Percentiles rank a stretch among this genome's conserved stretches.
These are phyloP conservation scores for Podarcis cretensis DNA, from an alignment of 2,113 vertebrate species.

Conservation along the genomic window DNA sequence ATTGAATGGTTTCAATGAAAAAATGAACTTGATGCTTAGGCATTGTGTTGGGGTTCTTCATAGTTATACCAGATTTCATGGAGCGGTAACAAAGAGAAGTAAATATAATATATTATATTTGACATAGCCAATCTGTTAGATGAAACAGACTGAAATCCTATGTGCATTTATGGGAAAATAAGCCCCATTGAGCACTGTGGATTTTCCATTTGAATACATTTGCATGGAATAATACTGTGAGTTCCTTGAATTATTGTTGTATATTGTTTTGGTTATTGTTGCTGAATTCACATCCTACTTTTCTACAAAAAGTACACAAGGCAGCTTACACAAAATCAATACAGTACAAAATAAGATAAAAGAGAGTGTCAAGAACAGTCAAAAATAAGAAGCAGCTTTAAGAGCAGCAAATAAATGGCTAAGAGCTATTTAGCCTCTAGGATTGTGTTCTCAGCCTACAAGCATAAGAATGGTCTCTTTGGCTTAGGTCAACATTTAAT, in stretches of 20 bases:
- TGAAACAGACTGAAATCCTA: not conserved
- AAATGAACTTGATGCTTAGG: not conserved
- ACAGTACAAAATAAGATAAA: too few species aligned
- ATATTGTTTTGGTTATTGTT: too few species aligned
- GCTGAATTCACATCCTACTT: not conserved
- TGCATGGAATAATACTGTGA: not conserved
- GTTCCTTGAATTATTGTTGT: not conserved
- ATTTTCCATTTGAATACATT: not conserved
- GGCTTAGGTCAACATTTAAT: not conserved
- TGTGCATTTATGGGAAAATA: not conserved
- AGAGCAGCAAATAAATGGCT: too few species aligned
- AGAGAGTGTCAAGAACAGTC: too few species aligned
- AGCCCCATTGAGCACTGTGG: not conserved
- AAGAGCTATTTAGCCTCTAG: not conserved
- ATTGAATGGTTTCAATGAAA: not conserved
- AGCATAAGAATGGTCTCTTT: too few species aligned
- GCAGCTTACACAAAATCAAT: too few species aligned
- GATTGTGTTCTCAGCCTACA: not conserved
- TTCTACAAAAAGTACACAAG: too few species aligned
- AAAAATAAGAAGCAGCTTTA: too few species aligned
- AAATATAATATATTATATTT: not conserved
- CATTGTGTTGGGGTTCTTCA: not conserved
- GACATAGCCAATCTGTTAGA: too few species aligned
- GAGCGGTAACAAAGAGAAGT: not conserved
- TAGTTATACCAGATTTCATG: not conserved